Base-by-base conservation (phyloP, 2,888 invertebrate species). In the Platycheirus albimanus region DNA sequence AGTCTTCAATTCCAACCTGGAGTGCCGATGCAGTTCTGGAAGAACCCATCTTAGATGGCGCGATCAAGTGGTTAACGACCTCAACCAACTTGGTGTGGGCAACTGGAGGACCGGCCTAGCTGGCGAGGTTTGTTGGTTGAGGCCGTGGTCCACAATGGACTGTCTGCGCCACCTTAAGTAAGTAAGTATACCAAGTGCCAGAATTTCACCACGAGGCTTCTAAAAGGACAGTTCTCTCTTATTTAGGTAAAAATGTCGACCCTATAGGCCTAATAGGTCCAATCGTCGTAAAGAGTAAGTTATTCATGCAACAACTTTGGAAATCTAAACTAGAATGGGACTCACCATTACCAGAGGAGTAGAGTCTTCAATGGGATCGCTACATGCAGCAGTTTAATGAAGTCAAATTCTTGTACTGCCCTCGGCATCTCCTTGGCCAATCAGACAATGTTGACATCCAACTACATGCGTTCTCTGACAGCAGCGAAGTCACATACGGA, bases 141-240 rank as follows among this genome's bases (percentile, higher is more conserved):
- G n/a, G 20, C 47, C 17, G 20, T 47, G 47, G 47, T 20, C 47
- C 47, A 47, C 24, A 47, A 4, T 17, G 33, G 17, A 33, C 30
- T 52, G 15, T 52, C 15, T 52, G 30, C 17, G 13, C n/a, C n/a
- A 33, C 24, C 33, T 52, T 13, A 52, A 52, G 10, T 52, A n/a
- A n/a, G n/a, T n/a, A n/a, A n/a, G n/a, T n/a, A n/a, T n/a, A n/a
- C n/a, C n/a, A 52, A 33, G 17, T 52, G n/a, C 52, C 52, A 28
- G 28, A 52, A 52, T 10, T 33, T 13, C 33, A 52, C 33, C 13
- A 30, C 11, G 13, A 33, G 10, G 11, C 30, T 17, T 33, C 52
- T 10, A 52, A 52, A 52, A 52, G 28, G 11, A 52, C 52, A 52
- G 52, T 30, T 17, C 15, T 52, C 13, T 52, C 52, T 33, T 24